These are phyloP conservation scores for Unio delphinus DNA, from an alignment of 2,888 invertebrate species.

Conservation along the genomic window DNA sequence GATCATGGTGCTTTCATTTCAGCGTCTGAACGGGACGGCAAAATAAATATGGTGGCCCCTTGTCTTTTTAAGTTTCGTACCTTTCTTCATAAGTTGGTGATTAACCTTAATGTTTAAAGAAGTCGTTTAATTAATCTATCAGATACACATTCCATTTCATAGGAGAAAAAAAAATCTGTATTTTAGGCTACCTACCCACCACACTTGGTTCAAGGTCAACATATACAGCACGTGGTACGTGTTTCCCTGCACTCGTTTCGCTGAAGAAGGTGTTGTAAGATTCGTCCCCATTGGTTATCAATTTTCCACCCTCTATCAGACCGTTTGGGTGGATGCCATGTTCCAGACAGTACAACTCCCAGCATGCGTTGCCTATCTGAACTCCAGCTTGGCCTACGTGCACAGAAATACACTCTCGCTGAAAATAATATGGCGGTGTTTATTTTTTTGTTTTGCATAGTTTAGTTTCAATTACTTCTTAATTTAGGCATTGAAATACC, in stretches of 20 bases:
- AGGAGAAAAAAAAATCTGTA: not conserved
- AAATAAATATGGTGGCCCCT: too few relatives aligned
- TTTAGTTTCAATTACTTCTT: too few relatives aligned
- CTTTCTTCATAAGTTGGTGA: too few relatives aligned
- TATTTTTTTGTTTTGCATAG: not conserved
- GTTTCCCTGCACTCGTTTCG: constrained; percentile 95
- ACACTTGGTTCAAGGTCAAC: constrained; percentile 97
- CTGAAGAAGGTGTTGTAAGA: constrained; percentile 86
- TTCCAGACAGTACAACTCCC: constrained; percentile 76
- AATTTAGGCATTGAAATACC: too few relatives aligned
- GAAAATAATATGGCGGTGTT: constrained; percentile 22
- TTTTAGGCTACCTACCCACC: constrained; percentile 78
- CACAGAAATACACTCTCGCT: constrained; percentile 74
- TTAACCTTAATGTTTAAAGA: too few relatives aligned
- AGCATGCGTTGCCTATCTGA: constrained; percentile 72
- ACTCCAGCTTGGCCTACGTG: constrained; percentile 74
- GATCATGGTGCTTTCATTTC: too few relatives aligned
- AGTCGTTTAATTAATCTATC: too few relatives aligned
- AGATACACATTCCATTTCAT: not conserved
- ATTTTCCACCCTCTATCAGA: constrained; percentile 51
- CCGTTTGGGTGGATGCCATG: constrained; percentile 74
- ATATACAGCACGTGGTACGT: constrained; percentile 76
- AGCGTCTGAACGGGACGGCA: too few relatives aligned
- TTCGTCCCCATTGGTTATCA: constrained; percentile 75
- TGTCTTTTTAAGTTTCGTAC: too few relatives aligned